These are phyloP conservation scores for Chunga burmeisteri DNA, from an alignment of 2,113 vertebrate genomes.

Conservation along the genomic window DNA sequence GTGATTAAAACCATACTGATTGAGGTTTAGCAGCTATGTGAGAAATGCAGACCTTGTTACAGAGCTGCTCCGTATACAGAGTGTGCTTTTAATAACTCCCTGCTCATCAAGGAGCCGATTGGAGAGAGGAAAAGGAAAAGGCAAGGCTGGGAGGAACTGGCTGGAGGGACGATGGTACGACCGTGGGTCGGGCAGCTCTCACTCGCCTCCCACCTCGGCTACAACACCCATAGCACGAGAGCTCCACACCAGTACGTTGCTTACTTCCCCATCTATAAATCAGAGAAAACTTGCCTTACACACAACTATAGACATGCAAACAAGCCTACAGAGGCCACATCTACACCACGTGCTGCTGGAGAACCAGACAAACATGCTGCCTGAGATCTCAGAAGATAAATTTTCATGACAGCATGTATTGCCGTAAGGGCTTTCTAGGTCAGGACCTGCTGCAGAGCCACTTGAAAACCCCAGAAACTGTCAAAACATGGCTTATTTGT, in stretches of 20 bases:
- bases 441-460: not conserved
- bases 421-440: not conserved
- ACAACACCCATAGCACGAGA: accelerated
- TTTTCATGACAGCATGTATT: not conserved
- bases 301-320: no score
- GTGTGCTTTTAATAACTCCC: not conserved
- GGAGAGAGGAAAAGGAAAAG: not conserved
- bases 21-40: slow-evolving; percentile 18
- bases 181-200: not conserved
- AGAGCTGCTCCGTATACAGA: not conserved
- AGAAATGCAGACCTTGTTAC: slow-evolving; percentile 10
- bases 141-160: not conserved
- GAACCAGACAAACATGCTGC: not conserved
- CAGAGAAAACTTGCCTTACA: not conserved
- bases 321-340: not conserved
- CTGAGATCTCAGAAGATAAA: not conserved
- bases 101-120: not conserved
- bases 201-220: accelerated
- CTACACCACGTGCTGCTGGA: not conserved
- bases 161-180: not conserved
- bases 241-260: not conserved
- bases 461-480: not conserved
- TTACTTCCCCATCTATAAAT: not conserved
- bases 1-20: slow-evolving; percentile 14
- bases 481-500: not conserved